These are phyloP conservation scores for Stigmatopora argus DNA, from an alignment of 2,113 vertebrate species.

Conservation along the genomic window DNA sequence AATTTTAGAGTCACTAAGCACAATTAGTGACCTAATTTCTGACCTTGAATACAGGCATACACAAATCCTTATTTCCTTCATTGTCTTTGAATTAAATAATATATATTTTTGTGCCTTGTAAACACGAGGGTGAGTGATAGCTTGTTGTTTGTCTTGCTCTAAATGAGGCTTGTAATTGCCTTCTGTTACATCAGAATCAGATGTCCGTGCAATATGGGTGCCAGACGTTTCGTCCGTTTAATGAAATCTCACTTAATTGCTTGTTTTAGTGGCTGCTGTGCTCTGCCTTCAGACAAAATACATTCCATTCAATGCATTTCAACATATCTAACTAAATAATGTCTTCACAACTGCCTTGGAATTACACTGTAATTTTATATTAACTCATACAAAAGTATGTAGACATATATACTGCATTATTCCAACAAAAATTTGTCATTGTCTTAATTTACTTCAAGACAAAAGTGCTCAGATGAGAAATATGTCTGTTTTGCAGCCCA, in stretches of 20 bases:
- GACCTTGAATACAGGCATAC: too few relatives aligned
- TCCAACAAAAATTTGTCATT: neutral
- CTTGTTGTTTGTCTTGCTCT: slow-evolving; percentile 1
- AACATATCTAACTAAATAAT: neutral
- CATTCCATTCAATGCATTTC: neutral
- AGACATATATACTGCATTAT: neutral
- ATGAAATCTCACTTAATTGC: neutral
- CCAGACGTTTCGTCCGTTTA: slow-evolving; percentile 3
- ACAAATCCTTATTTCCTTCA: too few relatives aligned
- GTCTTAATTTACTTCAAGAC: neutral
- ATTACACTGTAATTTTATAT: neutral
- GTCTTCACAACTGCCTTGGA: neutral
- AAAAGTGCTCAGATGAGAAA: too few relatives aligned
- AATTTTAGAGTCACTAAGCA: too few relatives aligned
- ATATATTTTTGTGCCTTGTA: neutral
- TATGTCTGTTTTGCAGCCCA: too few relatives aligned
- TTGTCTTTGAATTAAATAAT: neutral
- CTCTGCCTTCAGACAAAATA: neutral
- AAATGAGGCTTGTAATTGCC: slow-evolving; percentile 8
- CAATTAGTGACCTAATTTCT: too few relatives aligned
- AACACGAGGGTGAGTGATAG: neutral
- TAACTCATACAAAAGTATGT: neutral
- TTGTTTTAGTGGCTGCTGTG: neutral
- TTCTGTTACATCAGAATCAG: slow-evolving; percentile 4
- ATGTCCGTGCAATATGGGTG: slow-evolving; percentile 2